Conservation (phyloP, 2,113 vertebrate species). For the Beaufortia kweichowensis region DNA sequence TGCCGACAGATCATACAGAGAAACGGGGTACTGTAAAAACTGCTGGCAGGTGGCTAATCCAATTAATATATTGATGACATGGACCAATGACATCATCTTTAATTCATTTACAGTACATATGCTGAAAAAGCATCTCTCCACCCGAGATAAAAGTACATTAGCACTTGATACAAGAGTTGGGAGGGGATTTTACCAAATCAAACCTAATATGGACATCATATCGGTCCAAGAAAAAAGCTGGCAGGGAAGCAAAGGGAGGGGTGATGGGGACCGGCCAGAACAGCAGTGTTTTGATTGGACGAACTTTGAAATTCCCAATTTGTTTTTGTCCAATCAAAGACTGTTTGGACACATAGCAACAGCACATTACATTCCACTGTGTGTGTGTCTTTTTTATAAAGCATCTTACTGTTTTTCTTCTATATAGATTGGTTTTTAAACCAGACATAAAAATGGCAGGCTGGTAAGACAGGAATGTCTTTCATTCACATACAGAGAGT, state of each 20-base stretch:
- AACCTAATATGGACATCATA: conserved; percentile 76
- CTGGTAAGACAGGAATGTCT: conserved; percentile 42
- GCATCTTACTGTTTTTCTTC: background rate
- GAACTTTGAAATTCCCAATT: conserved; percentile 69
- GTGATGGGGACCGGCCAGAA: conserved; percentile 54
- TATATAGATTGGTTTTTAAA: conserved; percentile 20
- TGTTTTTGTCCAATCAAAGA: conserved; percentile 65
- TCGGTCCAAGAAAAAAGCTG: conserved; percentile 67
- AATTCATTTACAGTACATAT: conserved; percentile 37
- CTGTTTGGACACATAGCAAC: conserved; percentile 46
- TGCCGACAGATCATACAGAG: background rate
- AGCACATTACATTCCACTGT: conserved; percentile 46
- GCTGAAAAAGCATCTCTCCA: conserved; percentile 30
- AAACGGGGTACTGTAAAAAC: background rate
- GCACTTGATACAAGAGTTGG: conserved; percentile 46
- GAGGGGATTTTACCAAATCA: conserved; percentile 59
- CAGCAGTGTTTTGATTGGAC: conserved; percentile 64
- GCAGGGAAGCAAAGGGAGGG: conserved; percentile 65
- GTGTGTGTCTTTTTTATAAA: background rate
- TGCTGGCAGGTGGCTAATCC: conserved; percentile 5
- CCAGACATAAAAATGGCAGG: conserved; percentile 54
- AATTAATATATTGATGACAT: conserved; percentile 37
- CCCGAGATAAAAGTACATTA: conserved; percentile 50
- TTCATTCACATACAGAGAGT: conserved; percentile 33
- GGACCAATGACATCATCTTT: conserved; percentile 32